phyloP scores from a whole-genome alignment of 2,113 vertebrate genomes.

The Megatriorchis doriae region DNA sequence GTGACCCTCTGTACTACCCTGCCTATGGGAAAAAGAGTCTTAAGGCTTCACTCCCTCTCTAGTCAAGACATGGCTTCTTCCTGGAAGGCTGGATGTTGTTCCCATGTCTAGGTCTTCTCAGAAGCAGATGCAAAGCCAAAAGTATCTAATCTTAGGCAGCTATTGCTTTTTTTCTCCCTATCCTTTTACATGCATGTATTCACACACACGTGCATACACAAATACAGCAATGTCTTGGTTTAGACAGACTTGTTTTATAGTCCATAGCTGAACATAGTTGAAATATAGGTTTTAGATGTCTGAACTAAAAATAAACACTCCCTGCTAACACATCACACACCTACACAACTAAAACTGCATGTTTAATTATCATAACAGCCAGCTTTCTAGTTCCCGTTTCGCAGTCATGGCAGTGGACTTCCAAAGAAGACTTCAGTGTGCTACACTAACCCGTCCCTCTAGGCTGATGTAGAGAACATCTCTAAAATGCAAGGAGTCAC shows the following conservation, averaged over 20 bases:
- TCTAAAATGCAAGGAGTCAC: background rate
- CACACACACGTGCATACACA: accelerated
- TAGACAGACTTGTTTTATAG: background rate
- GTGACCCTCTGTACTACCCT: background rate
- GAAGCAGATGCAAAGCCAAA: background rate
- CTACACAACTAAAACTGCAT: background rate
- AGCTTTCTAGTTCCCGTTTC: background rate
- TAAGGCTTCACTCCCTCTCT: background rate
- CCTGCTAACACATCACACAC: background rate
- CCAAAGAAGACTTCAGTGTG: background rate
- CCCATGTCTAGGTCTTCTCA: background rate
- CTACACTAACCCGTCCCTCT: background rate
- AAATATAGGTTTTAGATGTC: background rate
- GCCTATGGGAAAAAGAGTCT: background rate
- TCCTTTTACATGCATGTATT: background rate
- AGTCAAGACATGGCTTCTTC: background rate
- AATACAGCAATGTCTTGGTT: background rate
- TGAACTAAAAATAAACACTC: background rate
- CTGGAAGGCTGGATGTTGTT: background rate
- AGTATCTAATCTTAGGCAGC: background rate
- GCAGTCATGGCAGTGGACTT: background rate
- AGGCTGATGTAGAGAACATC: background rate
- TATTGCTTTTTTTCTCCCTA: background rate
- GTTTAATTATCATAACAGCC: background rate
- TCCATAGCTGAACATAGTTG: background rate